Evolutionary conservation across 2,797 vertebrate species (phyloP), one percentile per base, ranked within the genome.

Genomic region (Malacoctenus gilli): DNA sequence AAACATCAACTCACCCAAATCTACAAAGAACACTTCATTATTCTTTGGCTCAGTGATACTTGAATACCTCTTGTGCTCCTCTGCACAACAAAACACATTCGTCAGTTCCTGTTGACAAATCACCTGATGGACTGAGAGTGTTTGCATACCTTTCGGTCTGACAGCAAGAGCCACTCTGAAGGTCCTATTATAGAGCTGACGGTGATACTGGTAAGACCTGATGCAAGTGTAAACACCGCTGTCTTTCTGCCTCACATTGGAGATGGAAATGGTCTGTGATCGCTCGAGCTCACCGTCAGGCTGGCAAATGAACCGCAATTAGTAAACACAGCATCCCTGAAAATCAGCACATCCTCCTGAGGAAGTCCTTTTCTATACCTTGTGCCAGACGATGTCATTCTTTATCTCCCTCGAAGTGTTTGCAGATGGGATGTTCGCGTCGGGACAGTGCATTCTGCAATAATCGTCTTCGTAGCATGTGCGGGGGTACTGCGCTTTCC

Each of bases 351-450:
- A 34, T 2, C 35, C 12, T 18, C 0, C 36, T 7, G 13, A 21
- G n/a, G 60, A 8, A 8, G 14, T 32, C 7, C 8, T 38, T 2
- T 47, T 35, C 47, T 15, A 23, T 47, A 89, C 89, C 85, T 87
- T 88, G 38, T 41, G 30, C 83, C 89, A 89, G 7, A 3, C 40
- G 1, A 31, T 18, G 13, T 72, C 0, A 83, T 53, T 5, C 36
- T 19, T 8, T n/a, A n/a, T n/a, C n/a, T n/a, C n/a, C n/a, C n/a
- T n/a, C n/a, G 21, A 30, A 25, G 28, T 4, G 11, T 42, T 25
- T 2, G 0, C 9, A 53, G 12, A 2, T 1, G 67, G 56, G 6
- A 9, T 3, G n/a, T 71, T 42, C 5, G 0, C 44, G 2, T 19
- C n/a, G 28, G 73, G 82, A 18, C 79, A 87, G 1, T 0, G 0